Evolutionary conservation across 2,888 invertebrate species (phyloP).

Genomic region (Phaonia tiefii): DNA sequence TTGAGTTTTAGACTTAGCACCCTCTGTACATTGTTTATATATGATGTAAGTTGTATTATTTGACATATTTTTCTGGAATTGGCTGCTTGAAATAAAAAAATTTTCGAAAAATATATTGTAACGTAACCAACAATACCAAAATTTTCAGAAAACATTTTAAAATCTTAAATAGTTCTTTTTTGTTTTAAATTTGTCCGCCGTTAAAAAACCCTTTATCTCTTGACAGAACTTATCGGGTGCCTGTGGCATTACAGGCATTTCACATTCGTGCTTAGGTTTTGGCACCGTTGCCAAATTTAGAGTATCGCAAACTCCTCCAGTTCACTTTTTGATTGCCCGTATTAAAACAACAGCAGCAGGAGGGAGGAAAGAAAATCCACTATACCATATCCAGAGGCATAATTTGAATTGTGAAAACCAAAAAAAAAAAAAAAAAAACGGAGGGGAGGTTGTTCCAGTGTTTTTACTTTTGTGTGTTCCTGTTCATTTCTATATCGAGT

Average conservation of each 20-base stretch:
- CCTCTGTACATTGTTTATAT: no score
- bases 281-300: constrained; percentile 46
- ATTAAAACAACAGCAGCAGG: constrained; percentile 22
- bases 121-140: no score
- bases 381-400: constrained; percentile 6
- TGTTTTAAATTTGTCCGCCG: neutral
- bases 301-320: constrained; percentile 15
- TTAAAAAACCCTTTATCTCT: neutral
- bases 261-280: neutral
- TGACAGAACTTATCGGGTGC: constrained; percentile 20
- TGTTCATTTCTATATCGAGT: neutral
- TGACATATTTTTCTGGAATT: no score
- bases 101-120: no score
- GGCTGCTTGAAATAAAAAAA: no score
- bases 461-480: neutral
- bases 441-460: constrained; percentile 8
- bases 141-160: no score
- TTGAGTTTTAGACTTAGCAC: no score
- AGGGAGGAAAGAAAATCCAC: neutral
- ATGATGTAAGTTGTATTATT: no score
- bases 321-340: constrained; percentile 30
- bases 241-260: neutral
- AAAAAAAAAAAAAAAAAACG: no score
- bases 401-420: neutral
- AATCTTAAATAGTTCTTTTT: no score